A percentile compares a stretch with the other conserved stretches of the same genome.
phyloP scores from a whole-genome alignment of 2,797 vertebrate genomes.

The Emydoidea blandingii region DNA sequence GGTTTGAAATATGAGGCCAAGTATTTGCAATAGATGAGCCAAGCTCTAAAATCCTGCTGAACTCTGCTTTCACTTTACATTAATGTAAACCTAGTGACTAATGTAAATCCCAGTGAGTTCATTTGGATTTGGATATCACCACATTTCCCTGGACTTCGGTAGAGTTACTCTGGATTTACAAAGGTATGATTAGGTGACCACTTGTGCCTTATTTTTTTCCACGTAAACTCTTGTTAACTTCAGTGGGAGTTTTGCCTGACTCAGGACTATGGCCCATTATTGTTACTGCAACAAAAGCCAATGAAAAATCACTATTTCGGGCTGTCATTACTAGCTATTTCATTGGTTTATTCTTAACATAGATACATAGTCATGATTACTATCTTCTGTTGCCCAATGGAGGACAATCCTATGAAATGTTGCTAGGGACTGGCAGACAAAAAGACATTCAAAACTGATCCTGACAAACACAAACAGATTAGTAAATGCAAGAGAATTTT shows the following conservation, averaged over 20 bases:
- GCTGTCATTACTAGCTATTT: background rate
- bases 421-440: background rate
- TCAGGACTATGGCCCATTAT: background rate
- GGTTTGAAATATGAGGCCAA: background rate
- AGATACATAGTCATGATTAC: fast-evolving
- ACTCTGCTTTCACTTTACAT: background rate
- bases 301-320: background rate
- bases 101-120: background rate
- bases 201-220: background rate
- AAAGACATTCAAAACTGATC: background rate
- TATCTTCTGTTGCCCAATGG: background rate
- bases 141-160: too few species aligned
- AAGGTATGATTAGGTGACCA: too few species aligned
- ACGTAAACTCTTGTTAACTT: background rate
- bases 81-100: background rate
- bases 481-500: background rate
- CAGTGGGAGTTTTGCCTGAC: background rate
- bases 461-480: too few species aligned
- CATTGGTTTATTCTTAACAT: background rate
- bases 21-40: background rate
- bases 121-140: too few species aligned
- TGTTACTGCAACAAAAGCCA: background rate
- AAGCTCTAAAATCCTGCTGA: background rate
- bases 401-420: background rate
- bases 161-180: too few species aligned